phyloP scores from a whole-genome alignment of 2,888 invertebrate species.

The Polyommatus iphigenia region DNA sequence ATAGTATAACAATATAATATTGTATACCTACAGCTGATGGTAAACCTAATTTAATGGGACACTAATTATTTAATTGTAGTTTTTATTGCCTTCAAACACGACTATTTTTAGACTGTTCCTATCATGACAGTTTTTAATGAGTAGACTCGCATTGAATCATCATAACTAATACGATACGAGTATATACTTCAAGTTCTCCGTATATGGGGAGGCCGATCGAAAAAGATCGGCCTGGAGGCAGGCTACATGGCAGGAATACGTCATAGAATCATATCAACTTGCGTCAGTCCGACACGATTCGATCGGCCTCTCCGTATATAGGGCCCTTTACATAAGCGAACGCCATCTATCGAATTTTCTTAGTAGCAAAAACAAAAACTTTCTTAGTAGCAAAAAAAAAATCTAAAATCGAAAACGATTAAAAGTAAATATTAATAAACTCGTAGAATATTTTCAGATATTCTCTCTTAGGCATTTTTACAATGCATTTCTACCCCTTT shows the following conservation, averaged over 20 bases:
- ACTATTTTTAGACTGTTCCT: too few relatives aligned
- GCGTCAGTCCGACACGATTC: too few relatives aligned
- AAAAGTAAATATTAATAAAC: not conserved
- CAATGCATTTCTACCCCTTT: slow-evolving; percentile 13
- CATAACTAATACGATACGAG: not conserved
- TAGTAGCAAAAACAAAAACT: too few relatives aligned
- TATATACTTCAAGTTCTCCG: not conserved
- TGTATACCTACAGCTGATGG: not conserved
- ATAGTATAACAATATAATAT: not conserved
- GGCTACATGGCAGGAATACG: too few relatives aligned
- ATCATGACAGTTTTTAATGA: too few relatives aligned
- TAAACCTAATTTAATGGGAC: too few relatives aligned
- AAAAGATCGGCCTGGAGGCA: too few relatives aligned
- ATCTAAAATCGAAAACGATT: not conserved
- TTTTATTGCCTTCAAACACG: too few relatives aligned
- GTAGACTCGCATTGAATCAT: too few relatives aligned
- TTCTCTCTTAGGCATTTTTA: slow-evolving; percentile 27
- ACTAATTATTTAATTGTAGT: too few relatives aligned
- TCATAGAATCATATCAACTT: too few relatives aligned
- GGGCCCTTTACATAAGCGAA: not conserved
- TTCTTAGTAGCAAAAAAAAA: not conserved
- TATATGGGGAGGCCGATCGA: not conserved
- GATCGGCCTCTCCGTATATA: too few relatives aligned
- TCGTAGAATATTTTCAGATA: slow-evolving; percentile 26
- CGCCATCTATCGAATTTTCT: slow-evolving; percentile 21